A percentile compares a stretch with the other conserved stretches of the same genome.
Conservation (phyloP, 2,113 vertebrate species). For the Origma solitaria region DNA sequence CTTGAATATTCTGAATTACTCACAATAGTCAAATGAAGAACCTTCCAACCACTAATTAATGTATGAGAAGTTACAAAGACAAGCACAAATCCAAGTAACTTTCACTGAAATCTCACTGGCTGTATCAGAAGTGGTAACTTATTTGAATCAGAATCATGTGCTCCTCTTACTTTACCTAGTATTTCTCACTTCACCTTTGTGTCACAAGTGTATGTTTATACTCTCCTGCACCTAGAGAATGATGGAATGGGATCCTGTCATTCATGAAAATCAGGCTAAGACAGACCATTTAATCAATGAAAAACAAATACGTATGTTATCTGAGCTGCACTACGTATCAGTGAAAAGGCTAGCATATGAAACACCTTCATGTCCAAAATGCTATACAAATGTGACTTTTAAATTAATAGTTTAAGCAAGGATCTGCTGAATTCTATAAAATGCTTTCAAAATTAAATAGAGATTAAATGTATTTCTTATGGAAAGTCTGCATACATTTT, state of each 20-base stretch:
- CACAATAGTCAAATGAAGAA: not conserved
- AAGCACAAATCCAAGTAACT: not conserved
- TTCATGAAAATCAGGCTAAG: not conserved
- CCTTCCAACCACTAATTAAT: not conserved
- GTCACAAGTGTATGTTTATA: fast-evolving
- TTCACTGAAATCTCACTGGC: not conserved
- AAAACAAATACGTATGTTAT: not conserved
- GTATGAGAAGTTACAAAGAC: not conserved
- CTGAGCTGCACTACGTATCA: not conserved
- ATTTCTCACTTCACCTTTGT: not conserved
- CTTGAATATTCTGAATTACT: not conserved
- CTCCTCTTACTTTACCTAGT: not conserved
- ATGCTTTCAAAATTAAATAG: not conserved
- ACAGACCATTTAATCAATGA: not conserved
- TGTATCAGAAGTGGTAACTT: not conserved
- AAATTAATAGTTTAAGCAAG: not conserved
- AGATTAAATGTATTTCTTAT: not conserved
- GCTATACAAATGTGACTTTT: not conserved
- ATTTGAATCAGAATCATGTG: not conserved
- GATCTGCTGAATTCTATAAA: not conserved
- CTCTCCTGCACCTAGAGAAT: not conserved
- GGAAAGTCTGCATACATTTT: not conserved
- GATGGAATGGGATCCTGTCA: not conserved
- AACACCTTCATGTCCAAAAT: not conserved
- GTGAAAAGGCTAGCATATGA: not conserved